These are phyloP conservation scores for Arenaria interpres DNA, from an alignment of 2,113 vertebrate genomes.

Conservation along the genomic window DNA sequence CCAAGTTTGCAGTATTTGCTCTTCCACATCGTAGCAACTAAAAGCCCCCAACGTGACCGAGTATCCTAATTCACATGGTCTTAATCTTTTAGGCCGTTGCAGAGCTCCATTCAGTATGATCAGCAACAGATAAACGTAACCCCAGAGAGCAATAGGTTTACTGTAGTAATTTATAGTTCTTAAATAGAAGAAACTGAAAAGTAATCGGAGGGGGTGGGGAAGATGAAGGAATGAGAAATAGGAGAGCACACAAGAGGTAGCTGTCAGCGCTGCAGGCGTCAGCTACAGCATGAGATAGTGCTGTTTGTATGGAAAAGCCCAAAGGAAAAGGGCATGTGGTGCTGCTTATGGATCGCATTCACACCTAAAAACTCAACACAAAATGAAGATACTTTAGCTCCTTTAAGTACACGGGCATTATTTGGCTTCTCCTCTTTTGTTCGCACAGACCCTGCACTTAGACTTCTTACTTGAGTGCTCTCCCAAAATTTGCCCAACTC, in stretches of 20 bases:
- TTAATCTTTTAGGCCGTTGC: neutral
- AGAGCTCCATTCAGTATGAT: neutral
- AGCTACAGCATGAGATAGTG: neutral
- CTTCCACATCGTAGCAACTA: neutral
- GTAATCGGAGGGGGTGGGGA: neutral
- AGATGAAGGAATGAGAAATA: neutral
- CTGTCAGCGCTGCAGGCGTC: neutral
- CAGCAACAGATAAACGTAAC: neutral
- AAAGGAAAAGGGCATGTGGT: neutral
- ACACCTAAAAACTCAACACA: neutral
- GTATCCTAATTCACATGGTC: neutral
- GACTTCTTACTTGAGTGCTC: fast-evolving
- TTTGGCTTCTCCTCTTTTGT: fast-evolving
- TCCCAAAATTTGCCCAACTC: neutral
- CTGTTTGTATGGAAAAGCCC: neutral
- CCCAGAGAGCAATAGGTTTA: neutral
- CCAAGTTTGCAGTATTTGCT: neutral
- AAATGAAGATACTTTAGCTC: neutral
- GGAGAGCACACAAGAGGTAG: neutral
- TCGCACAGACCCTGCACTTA: neutral
- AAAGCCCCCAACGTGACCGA: neutral
- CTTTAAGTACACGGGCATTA: neutral
- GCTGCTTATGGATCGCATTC: neutral
- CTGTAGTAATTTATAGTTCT: neutral
- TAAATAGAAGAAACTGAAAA: neutral